Conservation (phyloP, 2,797 vertebrate genomes). For the Delichon dasypus region DNA sequence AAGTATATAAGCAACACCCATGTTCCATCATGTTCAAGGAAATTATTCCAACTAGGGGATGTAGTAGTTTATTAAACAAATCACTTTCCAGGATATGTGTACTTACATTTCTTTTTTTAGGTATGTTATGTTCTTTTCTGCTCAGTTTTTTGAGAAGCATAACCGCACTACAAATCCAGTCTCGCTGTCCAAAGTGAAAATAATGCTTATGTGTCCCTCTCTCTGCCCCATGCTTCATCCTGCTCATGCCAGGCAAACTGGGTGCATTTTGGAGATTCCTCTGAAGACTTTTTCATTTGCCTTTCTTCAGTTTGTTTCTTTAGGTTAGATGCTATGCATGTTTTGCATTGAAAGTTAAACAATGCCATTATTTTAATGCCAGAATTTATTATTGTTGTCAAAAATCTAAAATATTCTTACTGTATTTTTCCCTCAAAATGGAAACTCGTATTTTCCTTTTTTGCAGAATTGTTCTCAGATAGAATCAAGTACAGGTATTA, state of each 20-base stretch:
- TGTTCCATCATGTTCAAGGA: constrained; percentile 32
- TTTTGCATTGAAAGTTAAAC: background rate
- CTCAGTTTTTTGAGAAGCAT: background rate
- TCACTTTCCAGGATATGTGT: constrained; percentile 47
- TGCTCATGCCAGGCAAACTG: background rate
- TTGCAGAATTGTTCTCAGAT: background rate
- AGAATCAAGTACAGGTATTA: background rate
- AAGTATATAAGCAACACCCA: constrained; percentile 25
- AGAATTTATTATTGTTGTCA: background rate
- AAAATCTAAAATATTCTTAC: background rate
- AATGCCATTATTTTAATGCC: background rate
- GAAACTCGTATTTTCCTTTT: background rate
- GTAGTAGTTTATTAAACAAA: constrained; percentile 64
- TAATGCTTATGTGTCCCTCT: background rate
- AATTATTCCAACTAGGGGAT: constrained; percentile 41
- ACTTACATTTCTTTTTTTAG: constrained; percentile 11
- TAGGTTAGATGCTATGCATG: background rate
- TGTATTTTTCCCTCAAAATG: background rate
- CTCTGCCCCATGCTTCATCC: background rate
- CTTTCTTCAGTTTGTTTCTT: background rate
- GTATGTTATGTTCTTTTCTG: constrained; percentile 29
- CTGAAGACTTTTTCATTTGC: background rate
- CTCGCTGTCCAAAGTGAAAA: background rate
- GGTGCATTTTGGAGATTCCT: background rate
- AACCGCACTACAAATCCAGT: background rate